These are phyloP conservation scores for Acanthacorydalis orientalis DNA, from an alignment of 2,888 invertebrate species.

Conservation along the genomic window DNA sequence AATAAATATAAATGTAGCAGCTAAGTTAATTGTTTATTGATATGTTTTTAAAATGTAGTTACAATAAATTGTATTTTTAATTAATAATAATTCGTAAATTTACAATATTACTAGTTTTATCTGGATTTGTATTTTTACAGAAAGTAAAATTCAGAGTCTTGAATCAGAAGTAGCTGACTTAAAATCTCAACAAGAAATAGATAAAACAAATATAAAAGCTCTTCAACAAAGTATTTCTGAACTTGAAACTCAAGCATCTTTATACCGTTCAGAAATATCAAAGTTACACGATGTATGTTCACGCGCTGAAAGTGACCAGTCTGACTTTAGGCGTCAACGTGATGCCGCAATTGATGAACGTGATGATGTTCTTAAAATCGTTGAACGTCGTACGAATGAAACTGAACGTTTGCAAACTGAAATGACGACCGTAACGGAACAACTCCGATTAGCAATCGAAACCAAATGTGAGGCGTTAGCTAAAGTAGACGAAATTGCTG, in stretches of 20 bases:
- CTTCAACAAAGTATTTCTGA: slow-evolving; percentile 44
- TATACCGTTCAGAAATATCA: slow-evolving; percentile 41
- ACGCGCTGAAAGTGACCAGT: slow-evolving; percentile 45
- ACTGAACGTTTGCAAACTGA: slow-evolving; percentile 55
- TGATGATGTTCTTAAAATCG: slow-evolving; percentile 51
- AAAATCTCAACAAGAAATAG: slow-evolving; percentile 43
- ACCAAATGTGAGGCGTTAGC: slow-evolving; percentile 73
- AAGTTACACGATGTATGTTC: slow-evolving; percentile 45
- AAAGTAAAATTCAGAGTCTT: slow-evolving; percentile 35
- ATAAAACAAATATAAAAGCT: slow-evolving; percentile 40
- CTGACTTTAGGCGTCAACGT: slow-evolving; percentile 48
- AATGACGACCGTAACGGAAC: slow-evolving; percentile 48
- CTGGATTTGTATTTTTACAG: slow-evolving; percentile 24
- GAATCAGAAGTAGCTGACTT: slow-evolving; percentile 37
- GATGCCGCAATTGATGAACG: slow-evolving; percentile 58
- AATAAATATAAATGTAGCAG: no score
- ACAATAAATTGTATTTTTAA: slow-evolving; percentile 3
- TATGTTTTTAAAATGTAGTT: not conserved
- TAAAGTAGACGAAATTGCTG: slow-evolving; percentile 62
- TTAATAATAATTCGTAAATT: slow-evolving; percentile 2
- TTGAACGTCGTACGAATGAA: slow-evolving; percentile 56
- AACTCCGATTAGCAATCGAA: slow-evolving; percentile 56
- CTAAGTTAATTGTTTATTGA: no score
- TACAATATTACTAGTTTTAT: not conserved
- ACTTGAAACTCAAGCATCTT: slow-evolving; percentile 44